Conservation (phyloP, 2,797 vertebrate species). For the Phaenicophaeus curvirostris region DNA sequence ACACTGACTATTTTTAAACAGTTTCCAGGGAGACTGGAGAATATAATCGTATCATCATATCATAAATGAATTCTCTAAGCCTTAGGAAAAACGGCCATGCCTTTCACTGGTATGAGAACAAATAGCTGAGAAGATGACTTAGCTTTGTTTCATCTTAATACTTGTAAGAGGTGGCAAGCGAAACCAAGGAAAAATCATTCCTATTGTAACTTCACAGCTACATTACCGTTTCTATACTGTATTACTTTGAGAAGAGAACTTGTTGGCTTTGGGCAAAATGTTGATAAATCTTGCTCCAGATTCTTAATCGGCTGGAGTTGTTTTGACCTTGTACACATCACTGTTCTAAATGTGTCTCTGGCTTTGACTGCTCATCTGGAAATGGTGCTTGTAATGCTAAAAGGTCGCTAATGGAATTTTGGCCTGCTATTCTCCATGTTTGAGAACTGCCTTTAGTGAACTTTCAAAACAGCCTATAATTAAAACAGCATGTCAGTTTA, state of each 20-base stretch:
- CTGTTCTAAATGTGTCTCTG: conserved; percentile 21
- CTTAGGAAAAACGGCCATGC: neutral
- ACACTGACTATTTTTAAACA: conserved; percentile 22
- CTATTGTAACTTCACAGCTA: neutral
- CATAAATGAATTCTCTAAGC: neutral
- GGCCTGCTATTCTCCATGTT: neutral
- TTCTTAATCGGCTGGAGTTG: neutral
- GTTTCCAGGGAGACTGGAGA: conserved; percentile 19
- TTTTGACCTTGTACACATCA: neutral
- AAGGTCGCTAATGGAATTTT: conserved; percentile 41
- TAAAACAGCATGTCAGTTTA: neutral
- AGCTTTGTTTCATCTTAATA: neutral
- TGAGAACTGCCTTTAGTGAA: conserved; percentile 19
- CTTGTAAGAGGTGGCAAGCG: neutral
- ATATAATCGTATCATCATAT: neutral
- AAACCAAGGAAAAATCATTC: neutral
- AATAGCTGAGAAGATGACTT: conserved; percentile 10
- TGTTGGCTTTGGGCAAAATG: neutral
- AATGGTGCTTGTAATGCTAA: conserved; percentile 2
- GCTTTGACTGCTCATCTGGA: conserved; percentile 25
- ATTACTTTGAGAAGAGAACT: neutral
- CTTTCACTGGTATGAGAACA: conserved; percentile 36
- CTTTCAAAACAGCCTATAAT: neutral
- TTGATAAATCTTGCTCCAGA: neutral
- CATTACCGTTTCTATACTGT: neutral